These are phyloP conservation scores for Drepana arcuata DNA, from an alignment of 1,140 invertebrate genomes.

Conservation along the genomic window DNA sequence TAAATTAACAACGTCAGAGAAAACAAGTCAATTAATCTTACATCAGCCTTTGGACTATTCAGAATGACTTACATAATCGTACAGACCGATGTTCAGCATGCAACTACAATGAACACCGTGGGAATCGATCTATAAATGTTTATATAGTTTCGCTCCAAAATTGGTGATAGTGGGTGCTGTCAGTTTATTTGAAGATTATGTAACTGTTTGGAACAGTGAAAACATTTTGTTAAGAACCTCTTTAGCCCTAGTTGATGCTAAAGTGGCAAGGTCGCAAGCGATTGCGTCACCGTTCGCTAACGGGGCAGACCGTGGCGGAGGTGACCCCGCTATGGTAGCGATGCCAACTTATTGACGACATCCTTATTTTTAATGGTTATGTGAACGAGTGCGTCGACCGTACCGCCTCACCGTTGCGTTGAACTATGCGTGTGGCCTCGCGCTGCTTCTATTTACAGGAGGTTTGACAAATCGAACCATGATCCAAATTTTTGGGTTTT, in stretches of 20 bases:
- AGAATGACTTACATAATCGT: too few species aligned
- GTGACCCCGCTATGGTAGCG: slow-evolving; percentile 46
- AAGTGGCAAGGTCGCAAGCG: slow-evolving; percentile 11
- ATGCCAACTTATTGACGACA: slow-evolving; percentile 68
- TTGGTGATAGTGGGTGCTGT: too few species aligned
- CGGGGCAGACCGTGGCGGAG: slow-evolving; percentile 25
- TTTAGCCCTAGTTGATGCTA: slow-evolving; percentile 4
- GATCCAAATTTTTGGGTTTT: too few species aligned
- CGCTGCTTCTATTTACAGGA: slow-evolving; percentile 47
- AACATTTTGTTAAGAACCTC: too few species aligned
- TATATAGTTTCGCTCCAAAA: too few species aligned
- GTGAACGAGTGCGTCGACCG: slow-evolving; percentile 59
- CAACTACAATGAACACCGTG: too few species aligned
- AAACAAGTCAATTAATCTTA: not conserved
- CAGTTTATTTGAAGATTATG: too few species aligned
- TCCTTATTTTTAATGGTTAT: slow-evolving; percentile 68
- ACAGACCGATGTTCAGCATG: too few species aligned
- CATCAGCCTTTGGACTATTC: too few species aligned
- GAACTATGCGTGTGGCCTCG: slow-evolving; percentile 62
- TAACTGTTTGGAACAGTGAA: too few species aligned
- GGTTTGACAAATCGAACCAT: too few species aligned
- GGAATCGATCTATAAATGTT: too few species aligned
- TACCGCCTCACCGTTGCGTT: slow-evolving; percentile 34
- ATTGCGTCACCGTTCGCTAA: slow-evolving; percentile 16
- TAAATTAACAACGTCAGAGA: not conserved